Percentiles rank a stretch among this genome's conserved stretches.
Conservation (phyloP, 2,113 vertebrate genomes). For the Phoxinus phoxinus region DNA sequence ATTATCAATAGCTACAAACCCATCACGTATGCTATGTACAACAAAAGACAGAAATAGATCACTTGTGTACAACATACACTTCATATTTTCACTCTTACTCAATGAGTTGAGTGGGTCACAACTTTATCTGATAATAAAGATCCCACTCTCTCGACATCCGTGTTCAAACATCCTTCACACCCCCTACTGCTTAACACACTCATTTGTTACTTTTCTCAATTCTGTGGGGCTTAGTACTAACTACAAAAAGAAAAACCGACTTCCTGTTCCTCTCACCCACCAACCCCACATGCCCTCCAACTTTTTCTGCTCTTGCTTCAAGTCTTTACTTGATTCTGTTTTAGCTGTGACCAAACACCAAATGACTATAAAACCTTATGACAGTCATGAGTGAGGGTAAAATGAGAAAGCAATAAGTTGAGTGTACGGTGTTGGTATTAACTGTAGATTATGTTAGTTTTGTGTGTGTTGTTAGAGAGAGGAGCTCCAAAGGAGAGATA, state of each 20-base stretch:
- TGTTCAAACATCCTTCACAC: not conserved
- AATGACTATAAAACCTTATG: not conserved
- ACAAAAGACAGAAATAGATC: too few species aligned
- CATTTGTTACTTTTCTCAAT: not conserved
- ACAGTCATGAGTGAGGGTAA: not conserved
- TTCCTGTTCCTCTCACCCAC: not conserved
- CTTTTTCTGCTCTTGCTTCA: not conserved
- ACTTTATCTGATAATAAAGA: not conserved
- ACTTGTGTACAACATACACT: not conserved
- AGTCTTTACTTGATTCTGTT: not conserved
- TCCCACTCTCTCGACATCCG: not conserved
- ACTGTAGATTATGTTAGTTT: not conserved
- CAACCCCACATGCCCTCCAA: not conserved
- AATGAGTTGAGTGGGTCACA: not conserved
- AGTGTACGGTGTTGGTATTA: not conserved
- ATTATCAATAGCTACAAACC: not conserved
- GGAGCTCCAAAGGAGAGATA: constrained; percentile 38
- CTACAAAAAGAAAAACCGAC: not conserved
- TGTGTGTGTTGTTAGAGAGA: not conserved
- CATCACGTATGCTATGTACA: too few species aligned
- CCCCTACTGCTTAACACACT: not conserved
- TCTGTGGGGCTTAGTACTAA: not conserved
- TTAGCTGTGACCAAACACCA: not conserved
- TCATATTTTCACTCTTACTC: not conserved
- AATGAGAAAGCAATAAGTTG: not conserved